Percentiles rank a stretch among this genome's conserved stretches.
Conservation (phyloP, 2,888 invertebrate species). For the Achlya flavicornis region DNA sequence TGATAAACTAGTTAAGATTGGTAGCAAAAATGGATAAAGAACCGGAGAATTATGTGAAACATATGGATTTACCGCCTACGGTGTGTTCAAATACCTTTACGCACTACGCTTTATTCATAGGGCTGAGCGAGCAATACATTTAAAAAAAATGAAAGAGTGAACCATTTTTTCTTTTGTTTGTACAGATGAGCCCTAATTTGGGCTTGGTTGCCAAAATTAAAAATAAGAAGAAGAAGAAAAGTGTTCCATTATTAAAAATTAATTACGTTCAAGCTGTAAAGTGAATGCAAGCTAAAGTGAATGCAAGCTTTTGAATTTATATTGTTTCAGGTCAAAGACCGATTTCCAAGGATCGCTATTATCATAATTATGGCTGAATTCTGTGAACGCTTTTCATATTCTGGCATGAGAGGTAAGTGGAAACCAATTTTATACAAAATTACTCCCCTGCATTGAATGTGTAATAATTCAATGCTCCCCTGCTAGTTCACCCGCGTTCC, state of each 20-base stretch:
- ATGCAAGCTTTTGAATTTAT: not conserved
- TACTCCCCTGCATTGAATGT: too few species aligned
- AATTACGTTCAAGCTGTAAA: too few species aligned
- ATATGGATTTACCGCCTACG: slow-evolving; percentile 25
- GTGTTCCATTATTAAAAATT: too few species aligned
- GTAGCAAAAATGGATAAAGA: slow-evolving; percentile 28
- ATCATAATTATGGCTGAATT: slow-evolving; percentile 97
- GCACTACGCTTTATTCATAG: too few species aligned
- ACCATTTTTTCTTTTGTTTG: too few species aligned
- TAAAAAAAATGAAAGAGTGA: not conserved
- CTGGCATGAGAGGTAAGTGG: slow-evolving; percentile 94
- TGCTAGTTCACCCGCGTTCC: too few species aligned
- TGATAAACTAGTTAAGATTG: slow-evolving; percentile 17
- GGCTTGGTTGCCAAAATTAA: too few species aligned
- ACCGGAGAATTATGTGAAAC: slow-evolving; percentile 28
- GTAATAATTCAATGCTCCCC: too few species aligned
- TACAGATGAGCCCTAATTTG: too few species aligned
- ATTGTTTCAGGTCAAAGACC: slow-evolving; percentile 55
- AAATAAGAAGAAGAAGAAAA: too few species aligned
- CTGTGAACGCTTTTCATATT: slow-evolving; percentile 97
- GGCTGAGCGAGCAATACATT: too few species aligned
- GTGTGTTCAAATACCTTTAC: slow-evolving; percentile 24
- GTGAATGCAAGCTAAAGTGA: too few species aligned
- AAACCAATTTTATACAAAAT: not conserved
- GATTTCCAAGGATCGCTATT: slow-evolving; percentile 92